A percentile compares a stretch with the other conserved stretches of the same genome.
Conservation (phyloP, 2,797 vertebrate genomes). For the Onychomys arenicola region DNA sequence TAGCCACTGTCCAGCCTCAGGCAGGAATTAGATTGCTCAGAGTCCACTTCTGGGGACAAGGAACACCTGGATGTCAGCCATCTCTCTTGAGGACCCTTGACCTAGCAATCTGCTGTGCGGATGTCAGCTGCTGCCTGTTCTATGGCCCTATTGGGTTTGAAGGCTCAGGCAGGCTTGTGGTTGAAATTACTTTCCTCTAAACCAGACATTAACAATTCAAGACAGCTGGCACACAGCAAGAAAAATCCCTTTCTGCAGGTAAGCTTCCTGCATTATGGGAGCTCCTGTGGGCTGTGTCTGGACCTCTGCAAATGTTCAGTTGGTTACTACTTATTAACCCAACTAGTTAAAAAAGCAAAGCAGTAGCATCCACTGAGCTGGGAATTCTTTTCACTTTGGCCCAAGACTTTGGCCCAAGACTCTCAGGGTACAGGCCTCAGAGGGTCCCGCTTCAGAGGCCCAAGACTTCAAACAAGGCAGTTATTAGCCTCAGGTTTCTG, state of each 20-base stretch:
- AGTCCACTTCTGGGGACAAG: constrained; percentile 7
- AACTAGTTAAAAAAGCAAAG: constrained; percentile 76
- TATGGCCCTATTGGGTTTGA: constrained; percentile 82
- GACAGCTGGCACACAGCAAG: constrained; percentile 69
- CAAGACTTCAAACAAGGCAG: constrained; percentile 71
- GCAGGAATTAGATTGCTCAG: neutral
- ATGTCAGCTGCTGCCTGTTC: constrained; percentile 64
- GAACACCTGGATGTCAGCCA: neutral
- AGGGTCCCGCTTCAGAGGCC: constrained; percentile 78
- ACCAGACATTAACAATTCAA: constrained; percentile 79
- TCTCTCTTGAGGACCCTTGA: constrained; percentile 40
- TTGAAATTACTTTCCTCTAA: constrained; percentile 83
- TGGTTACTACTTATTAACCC: constrained; percentile 37
- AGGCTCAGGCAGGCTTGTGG: constrained; percentile 81
- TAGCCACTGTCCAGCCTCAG: neutral
- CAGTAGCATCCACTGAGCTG: constrained; percentile 77
- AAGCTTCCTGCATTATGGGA: constrained; percentile 65
- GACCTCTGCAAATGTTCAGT: constrained; percentile 24
- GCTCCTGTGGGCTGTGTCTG: constrained; percentile 46
- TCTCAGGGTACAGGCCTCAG: constrained; percentile 8
- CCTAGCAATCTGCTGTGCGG: constrained; percentile 47
- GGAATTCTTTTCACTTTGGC: constrained; percentile 78
- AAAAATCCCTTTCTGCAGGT: constrained; percentile 63
- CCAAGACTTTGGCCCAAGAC: constrained; percentile 58
- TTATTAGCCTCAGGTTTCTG: constrained; percentile 6